A percentile compares a stretch with the other conserved stretches of the same genome.
Conservation (phyloP, 2,113 vertebrate genomes). For the Eulemur macaco region DNA sequence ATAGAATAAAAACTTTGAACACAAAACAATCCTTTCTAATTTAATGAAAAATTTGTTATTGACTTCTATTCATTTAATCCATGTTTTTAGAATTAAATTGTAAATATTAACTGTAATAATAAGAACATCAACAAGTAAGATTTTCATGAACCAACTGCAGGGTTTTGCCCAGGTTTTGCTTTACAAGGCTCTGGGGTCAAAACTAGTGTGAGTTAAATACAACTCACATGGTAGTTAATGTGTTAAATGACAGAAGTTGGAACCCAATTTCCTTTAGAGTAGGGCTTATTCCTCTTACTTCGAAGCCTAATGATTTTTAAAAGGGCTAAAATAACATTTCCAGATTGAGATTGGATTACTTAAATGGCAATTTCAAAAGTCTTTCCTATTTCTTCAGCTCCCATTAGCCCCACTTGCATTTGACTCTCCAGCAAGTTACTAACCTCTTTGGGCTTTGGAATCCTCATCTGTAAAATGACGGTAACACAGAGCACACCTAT, state of each 20-base stretch:
- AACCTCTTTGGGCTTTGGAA: neutral
- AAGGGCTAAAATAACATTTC: neutral
- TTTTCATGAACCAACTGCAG: too few relatives aligned
- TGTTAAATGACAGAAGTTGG: neutral
- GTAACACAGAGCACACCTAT: neutral
- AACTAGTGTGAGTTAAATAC: too few relatives aligned
- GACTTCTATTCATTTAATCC: too few relatives aligned
- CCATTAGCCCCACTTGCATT: neutral
- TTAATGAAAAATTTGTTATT: too few relatives aligned
- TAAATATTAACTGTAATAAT: too few relatives aligned
- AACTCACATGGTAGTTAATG: too few relatives aligned
- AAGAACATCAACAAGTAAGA: too few relatives aligned
- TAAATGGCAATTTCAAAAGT: neutral
- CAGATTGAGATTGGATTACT: neutral
- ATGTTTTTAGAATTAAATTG: too few relatives aligned
- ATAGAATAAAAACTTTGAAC: too few relatives aligned
- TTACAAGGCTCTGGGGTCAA: too few relatives aligned
- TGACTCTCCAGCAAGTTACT: neutral
- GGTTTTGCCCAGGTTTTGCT: too few relatives aligned
- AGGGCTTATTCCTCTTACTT: neutral
- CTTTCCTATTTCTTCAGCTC: neutral
- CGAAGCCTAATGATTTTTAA: conserved; percentile 21
- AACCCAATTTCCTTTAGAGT: neutral
- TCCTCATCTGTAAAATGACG: neutral
- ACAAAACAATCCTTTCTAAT: too few relatives aligned